Conservation (phyloP, 2,113 vertebrate genomes). For the Gorsachius goisagi region DNA sequence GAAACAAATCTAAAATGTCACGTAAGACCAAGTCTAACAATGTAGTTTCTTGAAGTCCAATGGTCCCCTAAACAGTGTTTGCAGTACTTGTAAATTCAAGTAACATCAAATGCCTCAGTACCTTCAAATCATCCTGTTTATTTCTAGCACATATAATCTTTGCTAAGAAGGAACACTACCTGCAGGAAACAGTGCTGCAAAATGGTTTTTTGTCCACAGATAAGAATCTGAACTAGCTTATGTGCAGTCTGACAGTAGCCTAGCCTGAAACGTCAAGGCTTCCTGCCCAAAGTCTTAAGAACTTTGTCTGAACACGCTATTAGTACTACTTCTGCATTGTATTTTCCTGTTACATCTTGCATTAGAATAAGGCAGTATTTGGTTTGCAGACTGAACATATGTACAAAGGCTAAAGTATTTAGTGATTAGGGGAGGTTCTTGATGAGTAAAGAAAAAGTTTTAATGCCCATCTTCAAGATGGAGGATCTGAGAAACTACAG, state of each 20-base stretch:
- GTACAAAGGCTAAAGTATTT: neutral
- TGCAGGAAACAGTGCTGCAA: neutral
- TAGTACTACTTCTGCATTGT: neutral
- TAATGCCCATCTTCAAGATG: neutral
- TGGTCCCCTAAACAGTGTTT: neutral
- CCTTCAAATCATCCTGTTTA: neutral
- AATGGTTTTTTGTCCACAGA: neutral
- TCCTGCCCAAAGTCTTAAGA: neutral
- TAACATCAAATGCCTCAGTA: neutral
- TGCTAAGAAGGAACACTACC: neutral
- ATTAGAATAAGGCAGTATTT: neutral
- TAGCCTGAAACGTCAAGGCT: neutral
- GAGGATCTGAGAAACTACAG: neutral
- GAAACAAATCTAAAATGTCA: neutral
- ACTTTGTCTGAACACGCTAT: neutral
- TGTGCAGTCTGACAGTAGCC: neutral
- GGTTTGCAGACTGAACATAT: neutral
- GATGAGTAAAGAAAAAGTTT: neutral
- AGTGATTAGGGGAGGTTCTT: neutral
- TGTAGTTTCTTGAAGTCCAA: neutral
- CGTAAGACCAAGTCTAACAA: accelerated
- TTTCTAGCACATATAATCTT: neutral
- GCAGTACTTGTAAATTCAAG: neutral
- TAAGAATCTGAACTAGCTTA: neutral
- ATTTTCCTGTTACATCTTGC: neutral